Percentiles rank a stretch among this genome's conserved stretches.
Conservation (phyloP, 1,140 invertebrate species). For the Neotoxoptera formosana region DNA sequence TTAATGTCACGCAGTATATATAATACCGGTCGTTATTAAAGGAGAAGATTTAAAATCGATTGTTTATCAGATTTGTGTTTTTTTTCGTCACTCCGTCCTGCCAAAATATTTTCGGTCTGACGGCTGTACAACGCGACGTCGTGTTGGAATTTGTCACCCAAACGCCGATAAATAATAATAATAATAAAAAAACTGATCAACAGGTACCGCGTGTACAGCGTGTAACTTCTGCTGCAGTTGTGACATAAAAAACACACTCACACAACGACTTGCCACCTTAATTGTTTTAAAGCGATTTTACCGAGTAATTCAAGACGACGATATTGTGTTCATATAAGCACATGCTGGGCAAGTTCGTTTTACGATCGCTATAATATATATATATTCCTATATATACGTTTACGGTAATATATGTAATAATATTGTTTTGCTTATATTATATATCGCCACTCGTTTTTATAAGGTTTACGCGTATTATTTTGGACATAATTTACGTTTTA, state of each 20-base stretch:
- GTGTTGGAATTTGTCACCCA: slow-evolving; percentile 44
- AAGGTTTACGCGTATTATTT: slow-evolving; percentile 16
- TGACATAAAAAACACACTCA: neutral
- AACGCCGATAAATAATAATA: slow-evolving; percentile 1
- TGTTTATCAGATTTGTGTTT: slow-evolving; percentile 1
- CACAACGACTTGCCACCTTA: neutral
- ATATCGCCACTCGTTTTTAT: neutral
- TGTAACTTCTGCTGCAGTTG: neutral
- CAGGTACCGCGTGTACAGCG: neutral
- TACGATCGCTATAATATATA: slow-evolving; percentile 18
- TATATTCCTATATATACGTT: neutral
- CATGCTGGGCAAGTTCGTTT: slow-evolving; percentile 25
- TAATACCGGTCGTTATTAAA: slow-evolving; percentile 44
- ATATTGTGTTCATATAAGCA: neutral
- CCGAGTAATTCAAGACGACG: neutral
- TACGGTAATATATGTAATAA: slow-evolving; percentile 14
- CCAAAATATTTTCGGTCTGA: slow-evolving; percentile 32
- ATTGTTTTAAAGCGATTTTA: slow-evolving; percentile 24
- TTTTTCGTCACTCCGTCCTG: neutral
- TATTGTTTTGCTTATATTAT: neutral
- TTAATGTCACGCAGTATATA: neutral
- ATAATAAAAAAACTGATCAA: neutral
- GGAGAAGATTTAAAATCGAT: neutral
- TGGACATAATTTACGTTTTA: slow-evolving; percentile 41
- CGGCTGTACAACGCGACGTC: neutral